Percentiles rank a stretch among this genome's conserved stretches.
phyloP scores from a whole-genome alignment of 2,797 vertebrate species.

The Sebastes variabilis region DNA sequence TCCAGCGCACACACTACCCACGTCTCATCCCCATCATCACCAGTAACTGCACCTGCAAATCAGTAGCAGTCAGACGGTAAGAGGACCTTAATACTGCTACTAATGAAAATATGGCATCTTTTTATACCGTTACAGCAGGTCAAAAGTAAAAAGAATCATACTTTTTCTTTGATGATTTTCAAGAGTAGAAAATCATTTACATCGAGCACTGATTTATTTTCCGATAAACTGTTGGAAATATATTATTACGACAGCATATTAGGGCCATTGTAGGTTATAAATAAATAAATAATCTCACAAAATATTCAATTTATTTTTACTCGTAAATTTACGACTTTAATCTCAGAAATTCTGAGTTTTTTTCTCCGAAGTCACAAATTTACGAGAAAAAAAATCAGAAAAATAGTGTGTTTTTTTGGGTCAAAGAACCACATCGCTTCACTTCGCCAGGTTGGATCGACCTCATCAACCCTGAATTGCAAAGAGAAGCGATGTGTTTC shows the following conservation, averaged over 20 bases:
- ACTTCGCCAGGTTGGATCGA: too few species aligned
- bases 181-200: background rate
- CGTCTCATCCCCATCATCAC: slow-evolving; percentile 98
- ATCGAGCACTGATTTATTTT: background rate
- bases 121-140: too few species aligned
- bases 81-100: background rate
- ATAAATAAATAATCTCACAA: background rate
- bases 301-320: too few species aligned
- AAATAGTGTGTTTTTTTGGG: too few species aligned
- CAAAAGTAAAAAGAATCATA: background rate
- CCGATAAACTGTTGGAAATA: background rate
- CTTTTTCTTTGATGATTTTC: background rate
- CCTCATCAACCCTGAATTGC: too few species aligned
- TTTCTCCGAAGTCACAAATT: background rate
- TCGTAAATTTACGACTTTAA: background rate
- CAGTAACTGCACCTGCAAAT: slow-evolving; percentile 97
- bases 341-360: too few species aligned
- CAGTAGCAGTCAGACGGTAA: slow-evolving; percentile 96
- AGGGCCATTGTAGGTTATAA: background rate
- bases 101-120: background rate
- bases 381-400: background rate
- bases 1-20: slow-evolving; percentile 94
- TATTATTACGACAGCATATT: background rate
- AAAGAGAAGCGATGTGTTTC: too few species aligned
- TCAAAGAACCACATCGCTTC: too few species aligned